Evolutionary conservation across 2,113 vertebrate genomes (phyloP).

Genomic region (Brachyhypopomus occidentalis): DNA sequence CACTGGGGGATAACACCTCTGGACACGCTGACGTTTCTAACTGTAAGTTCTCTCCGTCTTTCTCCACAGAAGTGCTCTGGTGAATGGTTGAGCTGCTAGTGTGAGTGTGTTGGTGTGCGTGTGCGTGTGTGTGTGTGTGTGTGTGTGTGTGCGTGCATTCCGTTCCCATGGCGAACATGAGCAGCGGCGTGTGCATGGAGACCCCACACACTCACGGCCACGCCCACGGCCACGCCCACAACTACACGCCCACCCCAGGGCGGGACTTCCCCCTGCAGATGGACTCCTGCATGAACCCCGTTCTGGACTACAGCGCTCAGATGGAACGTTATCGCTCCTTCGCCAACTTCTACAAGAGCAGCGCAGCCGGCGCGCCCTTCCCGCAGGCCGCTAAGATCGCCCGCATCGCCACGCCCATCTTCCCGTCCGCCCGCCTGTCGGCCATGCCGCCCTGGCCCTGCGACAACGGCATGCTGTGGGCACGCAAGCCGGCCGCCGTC

Average conservation of each 20-base stretch:
- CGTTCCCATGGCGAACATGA: conserved; percentile 83
- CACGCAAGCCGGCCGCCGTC: conserved; percentile 63
- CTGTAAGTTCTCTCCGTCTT: conserved; percentile 23
- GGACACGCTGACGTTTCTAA: neutral
- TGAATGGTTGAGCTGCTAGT: conserved; percentile 22
- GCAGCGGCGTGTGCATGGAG: conserved; percentile 89
- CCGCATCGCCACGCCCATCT: conserved; percentile 84
- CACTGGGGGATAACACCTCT: too few relatives aligned
- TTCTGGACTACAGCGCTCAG: conserved; percentile 91
- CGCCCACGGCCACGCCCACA: conserved; percentile 52
- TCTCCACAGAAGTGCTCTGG: conserved; percentile 15
- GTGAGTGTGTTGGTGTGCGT: conserved; percentile 39
- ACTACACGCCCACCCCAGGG: conserved; percentile 71
- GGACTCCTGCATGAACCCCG: conserved; percentile 84
- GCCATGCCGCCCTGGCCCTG: conserved; percentile 87
- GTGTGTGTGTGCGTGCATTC: conserved; percentile 47
- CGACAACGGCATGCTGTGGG: conserved; percentile 82
- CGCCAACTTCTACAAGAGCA: conserved; percentile 89
- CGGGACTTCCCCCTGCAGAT: conserved; percentile 82
- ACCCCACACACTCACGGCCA: conserved; percentile 62
- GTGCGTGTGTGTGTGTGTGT: conserved; percentile 36
- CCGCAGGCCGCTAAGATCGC: conserved; percentile 88
- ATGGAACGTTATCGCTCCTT: conserved; percentile 94
- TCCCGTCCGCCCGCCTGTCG: conserved; percentile 81
- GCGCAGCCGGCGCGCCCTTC: conserved; percentile 84